Base-by-base conservation (phyloP, 2,113 vertebrate species). In the Colistium nudipinnis region DNA sequence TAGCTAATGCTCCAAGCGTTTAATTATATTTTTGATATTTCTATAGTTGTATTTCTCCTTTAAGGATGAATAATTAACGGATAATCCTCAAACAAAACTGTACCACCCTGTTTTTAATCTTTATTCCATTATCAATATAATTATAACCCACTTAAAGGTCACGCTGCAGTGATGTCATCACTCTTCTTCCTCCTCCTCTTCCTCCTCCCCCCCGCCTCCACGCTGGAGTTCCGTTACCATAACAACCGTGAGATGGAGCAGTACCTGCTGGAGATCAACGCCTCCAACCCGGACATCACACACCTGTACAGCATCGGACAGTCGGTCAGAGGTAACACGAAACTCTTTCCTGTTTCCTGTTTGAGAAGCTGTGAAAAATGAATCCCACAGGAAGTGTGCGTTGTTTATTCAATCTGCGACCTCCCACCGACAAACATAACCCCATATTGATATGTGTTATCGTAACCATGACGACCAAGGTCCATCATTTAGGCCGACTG, bases 241-340 rank as follows among this genome's bases (percentile, higher is more conserved):
- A 38, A 7, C 68, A 91, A 87, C 87, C 1, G 3, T 0, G 81
- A 90, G 78, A 82, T 90, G 0, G 75, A 85, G 70, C 44, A 43
- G 56, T 86, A 86, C 73, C 75, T 91, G 13, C 6, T 7, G 1
- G 53, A 66, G 31, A 12, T 83, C 65, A 87, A 3, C 38, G 13
- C 41, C 16, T 56, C 75, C 41, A 77, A 87, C 69, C 79, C 75
- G 0, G 57, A 86, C 73, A 76, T 91, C 52, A 44, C 87, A 5
- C 81, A 91, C 74, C 68, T 91, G 77, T 87, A 91, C 90, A 88
- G 87, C 84, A 88, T 91, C 66, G 90, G 90, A 10, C 70, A 24
- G 16, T 90, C 90, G 0, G 84, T 89, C 62, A 73, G 25, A 84
- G 90, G 90, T 91, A 8, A 5, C 4, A 31, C 30, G 30, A 31